Evolutionary conservation across 2,113 vertebrate species (phyloP).

Genomic region (Perccottus glenii): DNA sequence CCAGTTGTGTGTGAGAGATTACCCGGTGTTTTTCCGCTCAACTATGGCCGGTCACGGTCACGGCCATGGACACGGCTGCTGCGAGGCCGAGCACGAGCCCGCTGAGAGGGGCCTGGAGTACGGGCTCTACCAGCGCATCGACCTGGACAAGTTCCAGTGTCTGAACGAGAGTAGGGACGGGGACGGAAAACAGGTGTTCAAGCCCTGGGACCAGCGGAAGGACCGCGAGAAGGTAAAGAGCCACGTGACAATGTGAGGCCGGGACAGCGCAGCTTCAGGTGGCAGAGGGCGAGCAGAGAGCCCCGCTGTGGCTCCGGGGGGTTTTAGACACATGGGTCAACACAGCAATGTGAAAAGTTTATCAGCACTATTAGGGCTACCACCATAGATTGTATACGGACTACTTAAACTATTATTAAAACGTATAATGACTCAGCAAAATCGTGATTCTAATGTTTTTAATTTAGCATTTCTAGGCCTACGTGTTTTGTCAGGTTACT

Average conservation of each 20-base stretch:
- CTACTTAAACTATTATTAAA: neutral
- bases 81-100: constrained; percentile 84
- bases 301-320: neutral
- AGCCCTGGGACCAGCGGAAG: constrained; percentile 90
- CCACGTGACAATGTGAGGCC: neutral
- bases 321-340: too few relatives aligned
- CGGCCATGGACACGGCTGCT: constrained; percentile 73
- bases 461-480: too few relatives aligned
- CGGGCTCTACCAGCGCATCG: constrained; percentile 88
- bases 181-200: constrained; percentile 91
- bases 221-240: constrained; percentile 84
- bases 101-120: constrained; percentile 89
- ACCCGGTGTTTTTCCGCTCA: neutral
- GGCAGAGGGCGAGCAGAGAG: neutral
- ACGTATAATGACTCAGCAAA: neutral
- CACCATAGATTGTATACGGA: too few relatives aligned
- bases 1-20: neutral
- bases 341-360: too few relatives aligned
- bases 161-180: constrained; percentile 94
- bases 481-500: too few relatives aligned
- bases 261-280: neutral
- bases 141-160: constrained; percentile 91
- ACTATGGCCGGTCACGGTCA: constrained; percentile 79
- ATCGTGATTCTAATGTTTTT: neutral
- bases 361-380: too few relatives aligned